Conservation (phyloP, 1,140 invertebrate species). For the Doryteuthis pealeii region DNA sequence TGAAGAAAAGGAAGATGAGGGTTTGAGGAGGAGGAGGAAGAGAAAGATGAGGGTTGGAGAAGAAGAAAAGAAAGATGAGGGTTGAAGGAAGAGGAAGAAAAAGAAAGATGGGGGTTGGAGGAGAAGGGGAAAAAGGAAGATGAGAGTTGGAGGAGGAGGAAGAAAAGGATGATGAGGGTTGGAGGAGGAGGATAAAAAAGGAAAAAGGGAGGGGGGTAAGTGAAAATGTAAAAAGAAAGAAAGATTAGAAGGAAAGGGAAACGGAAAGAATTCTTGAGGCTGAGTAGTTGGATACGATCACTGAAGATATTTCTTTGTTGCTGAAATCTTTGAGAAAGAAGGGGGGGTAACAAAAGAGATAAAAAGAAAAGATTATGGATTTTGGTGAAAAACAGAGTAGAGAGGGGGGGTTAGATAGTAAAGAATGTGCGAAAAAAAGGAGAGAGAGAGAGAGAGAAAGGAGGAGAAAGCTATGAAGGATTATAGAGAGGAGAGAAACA, state of each 20-base stretch:
- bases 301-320: no score
- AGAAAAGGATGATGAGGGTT: background rate
- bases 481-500: no score
- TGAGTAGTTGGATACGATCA: no score
- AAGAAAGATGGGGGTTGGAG: background rate
- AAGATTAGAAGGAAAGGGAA: background rate
- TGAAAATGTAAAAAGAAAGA: background rate
- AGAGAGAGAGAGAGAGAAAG: no score
- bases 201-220: background rate
- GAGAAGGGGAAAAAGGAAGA: background rate
- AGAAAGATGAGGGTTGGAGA: background rate
- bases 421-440: no score
- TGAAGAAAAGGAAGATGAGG: background rate
- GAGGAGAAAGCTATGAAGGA: no score
- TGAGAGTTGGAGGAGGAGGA: background rate
- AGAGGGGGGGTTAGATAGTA: no score
- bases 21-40: background rate
- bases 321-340: no score
- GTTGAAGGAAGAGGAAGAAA: background rate
- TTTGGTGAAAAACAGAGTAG: no score
- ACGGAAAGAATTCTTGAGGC: background rate
- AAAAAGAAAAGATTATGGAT: no score
- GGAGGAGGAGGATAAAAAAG: background rate
- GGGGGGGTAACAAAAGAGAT: no score
- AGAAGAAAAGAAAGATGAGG: background rate